Evolutionary conservation across 2,797 vertebrate genomes (phyloP), one percentile per base, ranked within the genome.

Genomic region (Zalophus californianus): DNA sequence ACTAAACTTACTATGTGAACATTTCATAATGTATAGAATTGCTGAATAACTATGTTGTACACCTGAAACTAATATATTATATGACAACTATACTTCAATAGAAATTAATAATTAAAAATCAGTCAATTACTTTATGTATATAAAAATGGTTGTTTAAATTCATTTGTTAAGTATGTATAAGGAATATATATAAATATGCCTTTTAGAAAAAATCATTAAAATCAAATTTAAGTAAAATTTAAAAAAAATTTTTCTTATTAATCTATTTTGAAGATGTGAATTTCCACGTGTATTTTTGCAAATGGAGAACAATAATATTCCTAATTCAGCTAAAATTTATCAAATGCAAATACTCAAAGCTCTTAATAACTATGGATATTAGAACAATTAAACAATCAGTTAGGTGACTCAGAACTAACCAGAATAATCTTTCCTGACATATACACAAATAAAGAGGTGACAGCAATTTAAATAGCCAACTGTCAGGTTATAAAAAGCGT

Each of bases 401-500:
- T 25, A 86, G 94, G 70, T 86, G 27, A 97, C 75, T 97, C 38
- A 97, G 79, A 97, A 62, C 0, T 84, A 93, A 62, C 50, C 21
- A 92, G 87, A 92, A 93, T 9, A 75, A 86, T 86, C 86, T 96
- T 79, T 75, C 95, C n/a, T 80, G 58, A 91, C 32, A 97, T 64
- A 79, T 60, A 93, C 52, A 97, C 52, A 66, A 64, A 86, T 50
- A 91, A 96, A 96, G 35, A 97, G 68, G 21, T 82, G 58, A 32
- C 32, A 97, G 41, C n/a, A 86, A 94, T 21, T 94, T 94, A 85
- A 96, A 90, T 89, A 93, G 13, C 78, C 7, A 95, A 4, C 60
- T 38, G 80, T 64, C 62, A 77, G 54, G 54, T 83, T 94, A 44
- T 60, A 93, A 91, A 96, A 96, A 94, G 72, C 75, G 86, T 1